A percentile compares a stretch with the other conserved stretches of the same genome.
Conservation (phyloP, 2,113 vertebrate species). For the Calidris pygmaea region DNA sequence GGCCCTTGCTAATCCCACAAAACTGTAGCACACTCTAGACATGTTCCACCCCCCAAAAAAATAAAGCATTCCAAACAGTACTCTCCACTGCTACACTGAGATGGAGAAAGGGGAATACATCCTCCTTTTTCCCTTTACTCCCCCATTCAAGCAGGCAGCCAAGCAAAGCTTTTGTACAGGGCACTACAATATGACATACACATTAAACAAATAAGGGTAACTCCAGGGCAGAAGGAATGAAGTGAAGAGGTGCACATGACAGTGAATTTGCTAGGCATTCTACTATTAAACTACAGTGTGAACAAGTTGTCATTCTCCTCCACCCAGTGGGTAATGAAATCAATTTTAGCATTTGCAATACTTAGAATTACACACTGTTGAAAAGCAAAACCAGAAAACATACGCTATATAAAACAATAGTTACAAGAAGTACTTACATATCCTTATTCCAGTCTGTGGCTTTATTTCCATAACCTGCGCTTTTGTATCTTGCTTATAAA, state of each 20-base stretch:
- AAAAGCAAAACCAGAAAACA: neutral
- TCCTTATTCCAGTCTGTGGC: neutral
- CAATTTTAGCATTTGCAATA: neutral
- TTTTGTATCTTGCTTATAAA: neutral
- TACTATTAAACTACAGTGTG: neutral
- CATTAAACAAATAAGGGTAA: neutral
- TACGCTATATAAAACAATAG: neutral
- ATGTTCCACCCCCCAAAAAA: neutral
- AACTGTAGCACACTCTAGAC: neutral
- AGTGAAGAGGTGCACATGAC: neutral
- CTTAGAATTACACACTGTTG: neutral
- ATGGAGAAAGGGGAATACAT: neutral
- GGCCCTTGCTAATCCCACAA: slow-evolving; percentile 1
- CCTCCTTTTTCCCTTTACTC: neutral
- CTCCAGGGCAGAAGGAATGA: neutral
- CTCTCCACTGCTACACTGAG: neutral
- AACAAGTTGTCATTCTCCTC: neutral
- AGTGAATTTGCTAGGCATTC: neutral
- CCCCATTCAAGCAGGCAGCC: neutral
- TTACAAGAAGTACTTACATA: neutral
- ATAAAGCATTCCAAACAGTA: neutral
- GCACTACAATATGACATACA: neutral
- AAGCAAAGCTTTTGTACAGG: neutral
- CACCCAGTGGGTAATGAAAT: neutral
- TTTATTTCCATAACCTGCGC: neutral